phyloP scores from a whole-genome alignment of 2,797 vertebrate species.

The Tamandua tetradactyla region DNA sequence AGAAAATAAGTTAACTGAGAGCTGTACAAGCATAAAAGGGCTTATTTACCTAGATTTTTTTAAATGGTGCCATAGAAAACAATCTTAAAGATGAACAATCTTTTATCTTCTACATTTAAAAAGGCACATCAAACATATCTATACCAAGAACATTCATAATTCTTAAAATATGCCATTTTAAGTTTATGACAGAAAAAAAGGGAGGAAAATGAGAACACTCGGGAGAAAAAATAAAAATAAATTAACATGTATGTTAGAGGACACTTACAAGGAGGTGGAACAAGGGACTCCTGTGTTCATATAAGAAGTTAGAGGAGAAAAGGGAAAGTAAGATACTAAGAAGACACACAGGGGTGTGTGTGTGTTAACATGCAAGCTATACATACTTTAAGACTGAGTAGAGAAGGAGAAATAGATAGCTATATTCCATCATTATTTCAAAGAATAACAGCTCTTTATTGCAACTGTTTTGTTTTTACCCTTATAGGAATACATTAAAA shows the following conservation, averaged over 20 bases:
- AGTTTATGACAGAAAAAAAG: not conserved
- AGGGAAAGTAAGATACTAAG: not conserved
- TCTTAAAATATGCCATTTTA: not conserved
- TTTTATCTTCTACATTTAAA: constrained; percentile 8
- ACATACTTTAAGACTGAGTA: not conserved
- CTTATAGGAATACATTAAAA: not conserved
- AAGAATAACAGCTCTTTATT: not conserved
- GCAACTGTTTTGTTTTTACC: not conserved
- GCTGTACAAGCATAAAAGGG: not conserved
- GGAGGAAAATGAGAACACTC: not conserved
- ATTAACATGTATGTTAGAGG: not conserved
- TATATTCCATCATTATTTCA: not conserved
- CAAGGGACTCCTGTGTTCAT: not conserved
- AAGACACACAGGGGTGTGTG: not conserved
- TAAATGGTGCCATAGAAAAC: not conserved
- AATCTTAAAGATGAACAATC: no score
- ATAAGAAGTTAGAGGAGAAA: not conserved
- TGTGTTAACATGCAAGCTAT: not conserved
- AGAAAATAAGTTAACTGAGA: constrained; percentile 42
- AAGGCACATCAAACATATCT: not conserved
- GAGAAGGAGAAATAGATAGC: not conserved
- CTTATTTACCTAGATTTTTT: not conserved
- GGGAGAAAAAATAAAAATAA: not conserved
- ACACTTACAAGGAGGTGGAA: not conserved
- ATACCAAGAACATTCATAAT: not conserved